Percentiles rank a stretch among this genome's conserved stretches.
These are phyloP conservation scores for Chiropotes sagulatus DNA, from an alignment of 2,797 vertebrate species.

Conservation along the genomic window DNA sequence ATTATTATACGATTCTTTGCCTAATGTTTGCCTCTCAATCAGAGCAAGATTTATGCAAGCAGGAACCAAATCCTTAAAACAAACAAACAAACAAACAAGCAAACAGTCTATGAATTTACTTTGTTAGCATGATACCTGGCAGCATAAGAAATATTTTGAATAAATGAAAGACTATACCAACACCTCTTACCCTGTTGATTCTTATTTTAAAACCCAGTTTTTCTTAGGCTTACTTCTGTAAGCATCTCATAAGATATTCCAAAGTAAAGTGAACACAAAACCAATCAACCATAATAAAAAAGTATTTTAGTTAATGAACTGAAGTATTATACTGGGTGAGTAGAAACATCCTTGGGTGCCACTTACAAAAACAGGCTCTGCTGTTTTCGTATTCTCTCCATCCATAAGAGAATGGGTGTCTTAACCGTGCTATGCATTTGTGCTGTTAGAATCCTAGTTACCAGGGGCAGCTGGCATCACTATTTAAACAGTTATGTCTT, in stretches of 20 bases:
- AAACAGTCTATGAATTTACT: background rate
- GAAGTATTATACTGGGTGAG: background rate
- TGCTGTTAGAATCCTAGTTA: constrained; percentile 38
- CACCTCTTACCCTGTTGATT: background rate
- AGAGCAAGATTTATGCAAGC: background rate
- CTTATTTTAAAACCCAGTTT: background rate
- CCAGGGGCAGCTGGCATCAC: constrained; percentile 21
- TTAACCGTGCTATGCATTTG: constrained; percentile 13
- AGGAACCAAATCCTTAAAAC: background rate
- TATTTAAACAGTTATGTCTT: constrained; percentile 6
- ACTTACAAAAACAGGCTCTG: constrained; percentile 16
- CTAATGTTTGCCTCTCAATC: background rate
- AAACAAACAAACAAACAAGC: background rate
- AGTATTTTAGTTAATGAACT: constrained; percentile 34
- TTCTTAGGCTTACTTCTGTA: background rate
- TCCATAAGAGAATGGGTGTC: background rate
- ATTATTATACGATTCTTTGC: background rate
- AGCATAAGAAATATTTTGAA: background rate
- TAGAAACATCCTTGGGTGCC: background rate
- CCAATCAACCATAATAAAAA: background rate
- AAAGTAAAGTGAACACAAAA: background rate
- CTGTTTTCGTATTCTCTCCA: background rate
- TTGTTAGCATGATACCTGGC: background rate
- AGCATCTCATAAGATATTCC: background rate
- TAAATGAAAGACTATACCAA: background rate